Percentiles rank a stretch among this genome's conserved stretches.
Conservation (phyloP, 2,113 vertebrate genomes). For the Himantopus leucocephalus region DNA sequence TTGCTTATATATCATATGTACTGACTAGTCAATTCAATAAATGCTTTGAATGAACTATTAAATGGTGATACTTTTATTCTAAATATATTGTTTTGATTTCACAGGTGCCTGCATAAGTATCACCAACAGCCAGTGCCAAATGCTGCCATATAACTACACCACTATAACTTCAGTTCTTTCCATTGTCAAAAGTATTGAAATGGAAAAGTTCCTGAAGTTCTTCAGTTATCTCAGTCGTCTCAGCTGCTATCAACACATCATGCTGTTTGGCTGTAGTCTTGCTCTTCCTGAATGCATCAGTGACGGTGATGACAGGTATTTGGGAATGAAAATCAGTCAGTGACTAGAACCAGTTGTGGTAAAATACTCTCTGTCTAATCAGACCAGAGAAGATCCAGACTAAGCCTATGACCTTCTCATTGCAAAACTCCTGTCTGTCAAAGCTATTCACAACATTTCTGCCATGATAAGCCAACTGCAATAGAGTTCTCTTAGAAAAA, state of each 20-base stretch:
- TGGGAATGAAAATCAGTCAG: constrained; percentile 29
- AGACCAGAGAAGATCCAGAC: neutral
- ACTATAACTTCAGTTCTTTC: constrained; percentile 77
- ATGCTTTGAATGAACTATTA: neutral
- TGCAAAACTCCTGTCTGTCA: neutral
- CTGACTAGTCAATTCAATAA: neutral
- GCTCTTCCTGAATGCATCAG: constrained; percentile 88
- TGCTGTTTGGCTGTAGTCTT: constrained; percentile 94
- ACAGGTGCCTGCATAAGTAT: constrained; percentile 83
- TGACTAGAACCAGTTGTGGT: constrained; percentile 23
- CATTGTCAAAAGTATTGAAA: constrained; percentile 84
- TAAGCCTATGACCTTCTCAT: neutral
- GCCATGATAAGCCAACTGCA: neutral
- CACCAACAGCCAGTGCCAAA: constrained; percentile 86
- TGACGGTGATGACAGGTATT: constrained; percentile 80
- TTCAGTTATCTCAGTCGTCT: constrained; percentile 92
- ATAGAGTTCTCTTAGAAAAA: neutral
- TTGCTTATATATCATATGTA: neutral
- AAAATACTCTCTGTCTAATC: constrained; percentile 26
- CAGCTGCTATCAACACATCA: constrained; percentile 93
- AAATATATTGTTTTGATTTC: constrained; percentile 56
- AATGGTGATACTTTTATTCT: neutral
- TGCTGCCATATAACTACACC: constrained; percentile 89
- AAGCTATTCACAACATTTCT: neutral
- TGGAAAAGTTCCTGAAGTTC: constrained; percentile 95